Evolutionary conservation across 2,797 vertebrate genomes (phyloP).

Genomic region (Cirrhinus molitorella): DNA sequence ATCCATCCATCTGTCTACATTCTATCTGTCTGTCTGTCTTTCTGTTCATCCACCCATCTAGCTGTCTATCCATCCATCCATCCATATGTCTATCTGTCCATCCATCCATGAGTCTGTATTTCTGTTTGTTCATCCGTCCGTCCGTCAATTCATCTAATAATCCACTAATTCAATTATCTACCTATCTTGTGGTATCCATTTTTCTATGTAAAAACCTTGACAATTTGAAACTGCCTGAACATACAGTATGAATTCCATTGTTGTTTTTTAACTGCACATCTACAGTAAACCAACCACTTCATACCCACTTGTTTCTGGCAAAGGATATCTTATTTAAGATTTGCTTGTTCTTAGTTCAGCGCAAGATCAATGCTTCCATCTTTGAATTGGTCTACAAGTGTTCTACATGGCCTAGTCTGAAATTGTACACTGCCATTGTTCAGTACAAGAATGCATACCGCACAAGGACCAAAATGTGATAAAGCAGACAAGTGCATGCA

Average conservation of each 20-base stretch:
- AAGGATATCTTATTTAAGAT: slow-evolving; percentile 2
- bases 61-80: too few species aligned
- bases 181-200: slow-evolving; percentile 49
- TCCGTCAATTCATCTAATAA: neutral
- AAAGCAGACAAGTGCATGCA: slow-evolving; percentile 5
- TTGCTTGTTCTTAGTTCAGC: neutral
- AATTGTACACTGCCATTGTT: neutral
- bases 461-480: neutral
- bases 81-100: too few species aligned
- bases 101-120: too few species aligned
- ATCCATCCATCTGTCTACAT: too few species aligned
- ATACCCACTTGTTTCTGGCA: neutral
- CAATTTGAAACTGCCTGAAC: slow-evolving; percentile 45
- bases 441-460: neutral
- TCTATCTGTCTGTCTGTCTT: too few species aligned
- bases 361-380: neutral
- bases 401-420: neutral
- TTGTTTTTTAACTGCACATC: neutral
- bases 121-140: too few species aligned
- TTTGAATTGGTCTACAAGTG: slow-evolving; percentile 6
- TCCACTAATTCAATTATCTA: neutral
- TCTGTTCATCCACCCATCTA: too few species aligned
- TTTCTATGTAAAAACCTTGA: slow-evolving; percentile 51
- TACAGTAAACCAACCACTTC: slow-evolving; percentile 18
- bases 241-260: neutral